These are phyloP conservation scores for Muscicapa comitata DNA, from an alignment of 2,797 vertebrate species.

Conservation along the genomic window DNA sequence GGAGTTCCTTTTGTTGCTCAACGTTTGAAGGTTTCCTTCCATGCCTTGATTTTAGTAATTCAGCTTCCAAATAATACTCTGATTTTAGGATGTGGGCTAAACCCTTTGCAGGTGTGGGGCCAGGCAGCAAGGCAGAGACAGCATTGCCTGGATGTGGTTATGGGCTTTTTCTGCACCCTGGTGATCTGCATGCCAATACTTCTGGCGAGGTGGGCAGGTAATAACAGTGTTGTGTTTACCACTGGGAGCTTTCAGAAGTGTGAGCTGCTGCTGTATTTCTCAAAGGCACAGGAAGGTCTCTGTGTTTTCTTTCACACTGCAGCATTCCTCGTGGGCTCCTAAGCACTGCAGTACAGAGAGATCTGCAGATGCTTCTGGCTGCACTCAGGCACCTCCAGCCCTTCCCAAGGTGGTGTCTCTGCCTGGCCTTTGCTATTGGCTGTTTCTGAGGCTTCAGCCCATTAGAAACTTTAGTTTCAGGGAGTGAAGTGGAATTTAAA, in stretches of 20 bases:
- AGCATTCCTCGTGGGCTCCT: accelerated
- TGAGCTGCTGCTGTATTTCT: neutral
- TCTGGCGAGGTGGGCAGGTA: neutral
- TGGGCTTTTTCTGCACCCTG: neutral
- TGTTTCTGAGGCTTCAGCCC: neutral
- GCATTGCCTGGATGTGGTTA: neutral
- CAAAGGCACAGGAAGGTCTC: neutral
- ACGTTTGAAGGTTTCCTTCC: neutral
- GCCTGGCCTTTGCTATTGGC: constrained; percentile 20
- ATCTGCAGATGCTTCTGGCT: neutral
- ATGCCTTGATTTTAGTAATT: neutral
- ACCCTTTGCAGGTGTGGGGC: neutral
- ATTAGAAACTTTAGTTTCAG: constrained; percentile 18
- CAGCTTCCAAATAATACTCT: neutral
- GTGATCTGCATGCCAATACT: neutral
- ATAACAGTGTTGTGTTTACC: neutral
- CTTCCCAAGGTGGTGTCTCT: constrained; percentile 46
- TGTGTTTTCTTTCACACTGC: neutral
- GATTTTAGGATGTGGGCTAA: neutral
- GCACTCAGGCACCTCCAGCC: neutral
- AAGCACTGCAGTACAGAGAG: neutral
- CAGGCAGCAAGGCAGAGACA: neutral
- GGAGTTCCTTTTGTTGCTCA: neutral
- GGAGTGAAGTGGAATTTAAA: constrained; percentile 47
- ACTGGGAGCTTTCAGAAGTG: neutral